These are phyloP conservation scores for Darevskia mixta DNA, from an alignment of 2,797 vertebrate species.

Conservation along the genomic window DNA sequence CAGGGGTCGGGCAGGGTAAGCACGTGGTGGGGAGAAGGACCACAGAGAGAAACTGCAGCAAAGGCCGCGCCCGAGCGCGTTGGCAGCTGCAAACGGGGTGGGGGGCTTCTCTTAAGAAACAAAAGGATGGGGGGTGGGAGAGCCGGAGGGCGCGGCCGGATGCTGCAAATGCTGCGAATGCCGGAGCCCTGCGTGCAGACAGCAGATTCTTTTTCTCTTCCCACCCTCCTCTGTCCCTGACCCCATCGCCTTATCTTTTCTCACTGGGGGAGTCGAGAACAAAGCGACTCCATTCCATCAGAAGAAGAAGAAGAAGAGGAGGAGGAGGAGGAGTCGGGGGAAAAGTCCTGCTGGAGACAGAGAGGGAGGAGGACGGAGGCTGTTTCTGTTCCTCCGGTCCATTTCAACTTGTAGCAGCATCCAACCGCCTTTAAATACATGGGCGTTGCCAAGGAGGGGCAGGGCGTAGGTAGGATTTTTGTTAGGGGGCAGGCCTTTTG, in stretches of 20 bases:
- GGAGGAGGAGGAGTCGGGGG: not conserved
- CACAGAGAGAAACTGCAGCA: not conserved
- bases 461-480: too few relatives aligned
- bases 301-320: too few relatives aligned
- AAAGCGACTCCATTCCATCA: not conserved
- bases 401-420: too few relatives aligned
- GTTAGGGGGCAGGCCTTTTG: too few relatives aligned
- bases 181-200: not conserved
- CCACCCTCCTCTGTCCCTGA: not conserved
- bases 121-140: not conserved
- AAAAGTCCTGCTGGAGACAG: too few relatives aligned
- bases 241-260: not conserved
- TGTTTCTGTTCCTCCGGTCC: too few relatives aligned
- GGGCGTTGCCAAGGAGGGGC: too few relatives aligned
- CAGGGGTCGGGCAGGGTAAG: not conserved
- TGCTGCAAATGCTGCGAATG: not conserved
- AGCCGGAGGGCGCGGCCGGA: not conserved
- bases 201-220: not conserved
- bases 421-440: too few relatives aligned
- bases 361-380: too few relatives aligned
- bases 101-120: not conserved
- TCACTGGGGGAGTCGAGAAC: not conserved
- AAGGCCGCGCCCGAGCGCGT: not conserved
- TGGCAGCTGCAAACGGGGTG: not conserved
- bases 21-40: not conserved